These are phyloP conservation scores for Erethizon dorsatum DNA, from an alignment of 2,797 vertebrate genomes.

Conservation along the genomic window DNA sequence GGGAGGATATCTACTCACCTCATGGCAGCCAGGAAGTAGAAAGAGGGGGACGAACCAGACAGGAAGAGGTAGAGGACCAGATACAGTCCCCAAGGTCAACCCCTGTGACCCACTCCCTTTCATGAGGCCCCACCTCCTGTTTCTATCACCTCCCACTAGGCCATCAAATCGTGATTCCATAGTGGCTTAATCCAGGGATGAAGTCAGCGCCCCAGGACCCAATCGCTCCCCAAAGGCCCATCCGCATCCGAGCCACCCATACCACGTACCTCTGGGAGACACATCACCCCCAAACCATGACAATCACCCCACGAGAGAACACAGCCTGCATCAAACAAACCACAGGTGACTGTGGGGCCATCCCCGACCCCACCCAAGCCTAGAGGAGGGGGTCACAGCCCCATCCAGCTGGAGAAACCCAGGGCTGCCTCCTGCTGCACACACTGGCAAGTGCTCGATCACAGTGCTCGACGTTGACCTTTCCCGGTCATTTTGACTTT, in stretches of 20 bases:
- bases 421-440: too few relatives aligned
- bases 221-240: not conserved
- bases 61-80: not conserved
- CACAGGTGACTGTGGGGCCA: not conserved
- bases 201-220: not conserved
- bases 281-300: not conserved
- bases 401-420: not conserved
- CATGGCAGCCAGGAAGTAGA: not conserved
- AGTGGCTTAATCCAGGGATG: not conserved
- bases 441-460: not conserved
- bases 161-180: not conserved
- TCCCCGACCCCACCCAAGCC: not conserved
- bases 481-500: not conserved
- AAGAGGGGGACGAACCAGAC: not conserved
- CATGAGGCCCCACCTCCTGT: too few relatives aligned
- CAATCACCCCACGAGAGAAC: not conserved
- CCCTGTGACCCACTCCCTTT: too few relatives aligned
- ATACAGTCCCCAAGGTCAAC: not conserved
- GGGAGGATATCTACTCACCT: too few relatives aligned
- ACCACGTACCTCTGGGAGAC: too few relatives aligned
- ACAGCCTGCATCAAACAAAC: not conserved
- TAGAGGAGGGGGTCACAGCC: not conserved
- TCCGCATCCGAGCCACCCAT: not conserved
- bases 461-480: not conserved
- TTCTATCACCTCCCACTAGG: too few relatives aligned